Base-by-base conservation (phyloP, 2,888 invertebrate genomes). In the Eupithecia tripunctaria region DNA sequence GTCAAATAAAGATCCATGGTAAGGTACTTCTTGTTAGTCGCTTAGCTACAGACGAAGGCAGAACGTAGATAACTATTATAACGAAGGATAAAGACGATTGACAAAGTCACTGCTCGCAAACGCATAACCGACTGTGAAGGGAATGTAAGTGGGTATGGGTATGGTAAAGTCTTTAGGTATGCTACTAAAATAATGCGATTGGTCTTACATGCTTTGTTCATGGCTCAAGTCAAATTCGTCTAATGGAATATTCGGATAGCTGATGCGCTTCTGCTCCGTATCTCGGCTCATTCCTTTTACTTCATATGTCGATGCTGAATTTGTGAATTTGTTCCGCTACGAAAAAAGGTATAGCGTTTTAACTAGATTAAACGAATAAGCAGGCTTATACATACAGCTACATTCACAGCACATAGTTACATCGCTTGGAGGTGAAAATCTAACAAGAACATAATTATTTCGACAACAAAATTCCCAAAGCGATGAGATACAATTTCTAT, bases 181-280 rank as follows among this genome's bases (percentile, higher is more conserved):
- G 10, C 25, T 25, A 25, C 25, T 56, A 56, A 25, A 56, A 56
- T 25, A 56, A 25, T 25, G 21, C 12, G 25, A 25, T 56, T 25
- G 56, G 25, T 56, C 56, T 56, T 56, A 56, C 56, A 25, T 25
- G 56, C 21, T 56, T 56, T 56, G 56, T 56, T 21, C 21, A 51
- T 56, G 56, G 14, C 56, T 56, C 25, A 14, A 25, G 4, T 56
- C 21, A 8, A 56, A 56, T 2, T 56, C 25, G 21, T 56, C 25
- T 25, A 25, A 1, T 56, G 21, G 25, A 56, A 14, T 25, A 56
- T 1, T 56, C 25, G 12, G 56, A 56, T 21, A 56, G 12, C 25
- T 21, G 25, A 56, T 25, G 12, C 4, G 56, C 12, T 25, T 56
- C 56, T 25, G 56, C 5, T 56, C 25, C 14, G 56, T 10, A 21